Conservation (phyloP, 2,113 vertebrate genomes). For the Anolis sagrei region DNA sequence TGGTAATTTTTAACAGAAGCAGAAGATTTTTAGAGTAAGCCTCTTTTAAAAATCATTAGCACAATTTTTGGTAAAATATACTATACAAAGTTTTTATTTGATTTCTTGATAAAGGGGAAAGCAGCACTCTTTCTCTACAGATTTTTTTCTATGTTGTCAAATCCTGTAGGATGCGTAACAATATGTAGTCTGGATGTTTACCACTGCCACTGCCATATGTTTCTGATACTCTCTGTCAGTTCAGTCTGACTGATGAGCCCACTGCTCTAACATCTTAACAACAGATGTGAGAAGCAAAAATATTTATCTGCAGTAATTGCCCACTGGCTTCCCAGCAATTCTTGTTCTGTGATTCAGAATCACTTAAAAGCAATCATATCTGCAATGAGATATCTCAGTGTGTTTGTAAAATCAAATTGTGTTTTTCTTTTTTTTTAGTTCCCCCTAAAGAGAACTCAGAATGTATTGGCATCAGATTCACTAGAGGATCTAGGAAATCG, state of each 20-base stretch:
- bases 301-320: conserved; percentile 7
- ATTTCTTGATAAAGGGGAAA: background rate
- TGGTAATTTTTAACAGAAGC: no score
- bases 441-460: background rate
- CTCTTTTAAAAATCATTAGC: no score
- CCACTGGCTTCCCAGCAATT: background rate
- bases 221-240: background rate
- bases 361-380: background rate
- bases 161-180: background rate
- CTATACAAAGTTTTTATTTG: background rate
- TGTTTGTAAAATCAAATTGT: background rate
- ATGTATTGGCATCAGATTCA: background rate
- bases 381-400: background rate
- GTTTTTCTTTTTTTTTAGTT: background rate
- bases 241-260: background rate
- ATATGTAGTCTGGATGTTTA: background rate
- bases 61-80: background rate
- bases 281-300: conserved; percentile 19
- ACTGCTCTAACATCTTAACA: conserved; percentile 17
- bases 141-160: background rate
- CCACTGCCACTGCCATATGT: background rate
- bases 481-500: no score
- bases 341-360: conserved; percentile 22
- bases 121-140: background rate
- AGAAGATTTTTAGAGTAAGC: no score